Conservation (phyloP, 2,113 vertebrate genomes). For the Thymallus thymallus region DNA sequence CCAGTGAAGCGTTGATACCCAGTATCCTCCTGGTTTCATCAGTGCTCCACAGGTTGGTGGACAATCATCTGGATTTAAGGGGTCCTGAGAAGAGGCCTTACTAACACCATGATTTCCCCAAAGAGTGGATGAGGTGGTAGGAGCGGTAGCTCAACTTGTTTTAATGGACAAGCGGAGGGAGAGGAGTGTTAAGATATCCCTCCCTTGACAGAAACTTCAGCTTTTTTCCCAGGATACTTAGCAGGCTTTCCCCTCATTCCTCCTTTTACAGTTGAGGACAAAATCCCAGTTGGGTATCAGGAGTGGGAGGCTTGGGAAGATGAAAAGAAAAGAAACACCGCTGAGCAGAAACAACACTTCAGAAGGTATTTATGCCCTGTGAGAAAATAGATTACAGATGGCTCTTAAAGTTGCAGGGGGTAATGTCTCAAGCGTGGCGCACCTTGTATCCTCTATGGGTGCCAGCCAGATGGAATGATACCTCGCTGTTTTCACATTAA, state of each 20-base stretch:
- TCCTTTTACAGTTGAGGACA: conserved; percentile 26
- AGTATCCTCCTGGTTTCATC: too few relatives aligned
- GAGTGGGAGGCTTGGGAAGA: conserved; percentile 2
- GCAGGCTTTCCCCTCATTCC: conserved; percentile 9
- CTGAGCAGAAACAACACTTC: conserved; percentile 3
- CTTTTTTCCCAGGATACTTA: conserved; percentile 27
- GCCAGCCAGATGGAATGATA: conserved; percentile 32
- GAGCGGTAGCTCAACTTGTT: conserved; percentile 17
- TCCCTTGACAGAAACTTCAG: conserved; percentile 28
- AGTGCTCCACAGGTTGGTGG: too few relatives aligned
- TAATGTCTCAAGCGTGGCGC: conserved; percentile 58
- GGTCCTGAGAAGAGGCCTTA: conserved; percentile 8
- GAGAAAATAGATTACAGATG: conserved; percentile 63
- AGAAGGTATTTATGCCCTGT: conserved; percentile 50
- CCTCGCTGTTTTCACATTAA: conserved; percentile 10
- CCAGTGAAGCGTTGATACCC: too few relatives aligned
- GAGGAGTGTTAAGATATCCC: conserved; percentile 1
- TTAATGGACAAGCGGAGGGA: conserved; percentile 30
- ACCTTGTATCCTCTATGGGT: conserved; percentile 47
- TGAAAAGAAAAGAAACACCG: conserved; percentile 19
- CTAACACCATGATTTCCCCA: conserved; percentile 12
- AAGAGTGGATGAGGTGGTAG: conserved; percentile 10
- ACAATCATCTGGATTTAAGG: too few relatives aligned
- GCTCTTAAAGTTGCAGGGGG: conserved; percentile 47
- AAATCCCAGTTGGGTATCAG: conserved; percentile 17